A percentile compares a stretch with the other conserved stretches of the same genome.
These are phyloP conservation scores for Dryas iulia DNA, from an alignment of 1,140 invertebrate species.

Conservation along the genomic window DNA sequence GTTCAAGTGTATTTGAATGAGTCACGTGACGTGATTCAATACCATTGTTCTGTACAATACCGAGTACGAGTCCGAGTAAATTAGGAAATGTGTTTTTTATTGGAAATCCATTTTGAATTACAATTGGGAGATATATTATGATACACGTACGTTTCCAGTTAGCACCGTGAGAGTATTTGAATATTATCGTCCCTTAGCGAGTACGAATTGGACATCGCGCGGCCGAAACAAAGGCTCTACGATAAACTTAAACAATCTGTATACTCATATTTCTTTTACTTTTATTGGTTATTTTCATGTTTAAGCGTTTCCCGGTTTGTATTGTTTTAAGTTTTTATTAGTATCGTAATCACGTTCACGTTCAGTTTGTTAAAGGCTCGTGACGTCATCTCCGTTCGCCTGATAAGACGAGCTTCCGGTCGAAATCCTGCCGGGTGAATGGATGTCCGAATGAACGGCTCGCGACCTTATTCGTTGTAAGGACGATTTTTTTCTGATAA, in stretches of 20 bases:
- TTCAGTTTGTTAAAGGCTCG: conserved; percentile 54
- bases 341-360: conserved; percentile 68
- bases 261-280: conserved; percentile 25
- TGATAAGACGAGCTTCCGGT: conserved; percentile 71
- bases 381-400: conserved; percentile 70
- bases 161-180: conserved; percentile 69
- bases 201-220: conserved; percentile 36
- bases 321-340: conserved; percentile 70
- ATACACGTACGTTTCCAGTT: conserved; percentile 71
- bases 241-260: conserved; percentile 33
- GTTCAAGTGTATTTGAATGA: conserved; percentile 65
- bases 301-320: conserved; percentile 49
- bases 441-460: conserved; percentile 58
- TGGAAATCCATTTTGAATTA: conserved; percentile 69
- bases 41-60: conserved; percentile 71
- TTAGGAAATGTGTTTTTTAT: conserved; percentile 79
- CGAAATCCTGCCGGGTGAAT: conserved; percentile 58
- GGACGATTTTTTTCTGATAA: conserved; percentile 28
- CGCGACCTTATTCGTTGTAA: conserved; percentile 43
- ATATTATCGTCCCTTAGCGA: conserved; percentile 46
- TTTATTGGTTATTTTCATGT: conserved; percentile 29
- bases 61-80: conserved; percentile 59
- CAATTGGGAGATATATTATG: conserved; percentile 63
- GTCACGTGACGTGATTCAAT: conserved; percentile 69
- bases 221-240: conserved; percentile 33